These are phyloP conservation scores for Schmidtea mediterranea DNA, from an alignment of 1,140 invertebrate species.

Conservation along the genomic window DNA sequence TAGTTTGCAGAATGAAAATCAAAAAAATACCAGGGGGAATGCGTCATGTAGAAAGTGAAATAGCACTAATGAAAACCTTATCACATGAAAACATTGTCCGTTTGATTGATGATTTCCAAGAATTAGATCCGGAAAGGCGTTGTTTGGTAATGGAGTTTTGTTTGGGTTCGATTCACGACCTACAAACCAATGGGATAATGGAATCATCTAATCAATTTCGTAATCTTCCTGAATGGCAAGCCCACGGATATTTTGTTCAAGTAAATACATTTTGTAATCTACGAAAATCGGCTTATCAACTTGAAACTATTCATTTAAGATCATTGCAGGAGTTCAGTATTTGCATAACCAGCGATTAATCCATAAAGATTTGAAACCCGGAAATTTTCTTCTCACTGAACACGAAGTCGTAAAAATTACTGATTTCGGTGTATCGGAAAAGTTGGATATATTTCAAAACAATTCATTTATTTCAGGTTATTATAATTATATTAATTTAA, in stretches of 20 bases:
- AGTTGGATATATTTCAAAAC: not conserved
- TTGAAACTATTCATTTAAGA: not conserved
- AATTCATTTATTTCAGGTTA: too few relatives aligned
- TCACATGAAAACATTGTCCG: not conserved
- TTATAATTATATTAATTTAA: too few relatives aligned
- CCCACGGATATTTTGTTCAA: not conserved
- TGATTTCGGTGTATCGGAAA: conserved; percentile 1
- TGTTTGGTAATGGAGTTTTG: conserved; percentile 2
- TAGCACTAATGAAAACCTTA: not conserved
- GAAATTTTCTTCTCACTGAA: conserved; percentile 61
- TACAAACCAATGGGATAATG: not conserved
- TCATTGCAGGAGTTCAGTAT: conserved; percentile 58
- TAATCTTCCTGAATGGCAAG: not conserved
- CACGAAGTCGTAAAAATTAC: conserved; percentile 2
- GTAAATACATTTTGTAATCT: too few relatives aligned
- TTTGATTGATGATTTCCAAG: not conserved
- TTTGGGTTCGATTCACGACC: conserved; percentile 1
- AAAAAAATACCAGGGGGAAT: not conserved
- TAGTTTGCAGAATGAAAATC: not conserved
- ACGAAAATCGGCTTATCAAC: too few relatives aligned
- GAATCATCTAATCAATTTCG: not conserved
- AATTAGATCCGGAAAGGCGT: not conserved
- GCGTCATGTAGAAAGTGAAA: not conserved
- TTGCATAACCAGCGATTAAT: conserved; percentile 82
- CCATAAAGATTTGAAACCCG: conserved; percentile 91